Evolutionary conservation across 1,140 invertebrate genomes (phyloP).

Genomic region (Kradibia gibbosae): DNA sequence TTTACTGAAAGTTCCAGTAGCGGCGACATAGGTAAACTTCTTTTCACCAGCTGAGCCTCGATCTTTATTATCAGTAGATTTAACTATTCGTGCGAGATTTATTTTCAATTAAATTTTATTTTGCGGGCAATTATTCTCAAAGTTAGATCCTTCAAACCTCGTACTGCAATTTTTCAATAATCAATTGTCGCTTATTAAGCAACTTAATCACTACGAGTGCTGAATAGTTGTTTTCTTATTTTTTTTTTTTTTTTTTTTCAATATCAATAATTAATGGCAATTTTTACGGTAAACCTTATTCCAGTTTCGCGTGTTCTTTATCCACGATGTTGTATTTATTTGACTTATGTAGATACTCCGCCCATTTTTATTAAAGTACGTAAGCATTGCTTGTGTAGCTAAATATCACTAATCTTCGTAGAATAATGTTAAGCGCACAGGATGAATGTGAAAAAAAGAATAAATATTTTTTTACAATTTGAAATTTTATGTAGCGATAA

Average conservation of each 20-base stretch:
- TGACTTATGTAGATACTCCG: too few species aligned
- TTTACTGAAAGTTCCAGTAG: slow-evolving; percentile 97
- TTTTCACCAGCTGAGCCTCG: slow-evolving; percentile 55
- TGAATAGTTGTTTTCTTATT: too few species aligned
- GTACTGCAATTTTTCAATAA: neutral
- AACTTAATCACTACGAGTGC: too few species aligned
- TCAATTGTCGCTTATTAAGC: too few species aligned
- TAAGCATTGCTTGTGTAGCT: neutral
- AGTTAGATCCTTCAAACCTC: neutral
- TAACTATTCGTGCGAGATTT: neutral
- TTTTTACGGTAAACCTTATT: too few species aligned
- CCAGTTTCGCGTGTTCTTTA: too few species aligned
- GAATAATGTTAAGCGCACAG: neutral
- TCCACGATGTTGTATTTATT: too few species aligned
- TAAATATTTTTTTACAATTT: neutral
- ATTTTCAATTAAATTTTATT: neutral
- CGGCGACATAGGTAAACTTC: slow-evolving; percentile 85
- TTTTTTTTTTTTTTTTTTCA: too few species aligned
- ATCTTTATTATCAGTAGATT: too few species aligned
- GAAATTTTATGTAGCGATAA: neutral
- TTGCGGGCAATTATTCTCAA: neutral
- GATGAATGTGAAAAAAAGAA: too few species aligned
- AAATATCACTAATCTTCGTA: neutral
- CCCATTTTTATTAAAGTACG: neutral
- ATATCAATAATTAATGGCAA: too few species aligned